Evolutionary conservation across 1,140 invertebrate genomes (phyloP).

Genomic region (Drosophila kohkoa): DNA sequence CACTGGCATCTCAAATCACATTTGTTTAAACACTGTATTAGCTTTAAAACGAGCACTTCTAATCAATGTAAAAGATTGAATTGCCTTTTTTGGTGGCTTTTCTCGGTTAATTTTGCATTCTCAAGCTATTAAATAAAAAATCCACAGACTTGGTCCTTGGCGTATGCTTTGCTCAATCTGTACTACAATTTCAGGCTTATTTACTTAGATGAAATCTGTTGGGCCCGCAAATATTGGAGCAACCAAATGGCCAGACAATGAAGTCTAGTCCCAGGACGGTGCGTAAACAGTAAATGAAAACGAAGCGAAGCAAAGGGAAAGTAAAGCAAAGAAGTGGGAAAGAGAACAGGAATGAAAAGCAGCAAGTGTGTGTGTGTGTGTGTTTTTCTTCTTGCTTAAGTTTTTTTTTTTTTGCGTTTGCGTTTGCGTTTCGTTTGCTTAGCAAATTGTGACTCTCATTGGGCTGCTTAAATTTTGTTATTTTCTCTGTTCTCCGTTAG

Average conservation of each 20-base stretch:
- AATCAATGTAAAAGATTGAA: neutral
- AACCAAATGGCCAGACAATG: slow-evolving; percentile 33
- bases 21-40: neutral
- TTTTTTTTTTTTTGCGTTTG: slow-evolving; percentile 1
- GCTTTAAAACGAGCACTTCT: neutral
- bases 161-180: slow-evolving; percentile 12
- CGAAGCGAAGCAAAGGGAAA: neutral
- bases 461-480: slow-evolving; percentile 43
- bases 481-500: neutral
- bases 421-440: neutral
- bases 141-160: neutral
- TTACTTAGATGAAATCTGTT: slow-evolving; percentile 33
- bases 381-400: neutral
- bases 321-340: neutral
- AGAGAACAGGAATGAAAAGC: neutral
- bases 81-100: neutral
- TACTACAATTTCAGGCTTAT: slow-evolving; percentile 3
- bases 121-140: neutral
- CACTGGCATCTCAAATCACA: no score
- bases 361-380: neutral
- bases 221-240: slow-evolving; percentile 2
- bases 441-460: slow-evolving; percentile 37
- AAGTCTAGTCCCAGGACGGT: slow-evolving; percentile 31
- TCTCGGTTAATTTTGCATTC: neutral
- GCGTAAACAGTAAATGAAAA: slow-evolving; percentile 46